phyloP scores from a whole-genome alignment of 2,888 invertebrate genomes.

The Myopa tessellatipennis region DNA sequence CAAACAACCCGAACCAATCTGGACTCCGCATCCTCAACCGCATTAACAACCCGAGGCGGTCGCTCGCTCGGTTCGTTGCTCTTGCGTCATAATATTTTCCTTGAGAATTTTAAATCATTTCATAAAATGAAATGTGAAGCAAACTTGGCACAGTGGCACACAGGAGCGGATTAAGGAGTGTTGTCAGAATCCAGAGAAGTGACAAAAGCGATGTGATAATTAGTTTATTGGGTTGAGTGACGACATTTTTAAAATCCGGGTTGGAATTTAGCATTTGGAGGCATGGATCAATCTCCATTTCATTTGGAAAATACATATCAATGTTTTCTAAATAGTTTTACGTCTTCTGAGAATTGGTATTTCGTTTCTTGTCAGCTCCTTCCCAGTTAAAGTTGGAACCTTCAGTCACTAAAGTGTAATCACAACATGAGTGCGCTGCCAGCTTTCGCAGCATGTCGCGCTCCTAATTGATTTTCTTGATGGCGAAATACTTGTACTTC shows the following conservation, averaged over 20 bases:
- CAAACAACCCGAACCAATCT: background rate
- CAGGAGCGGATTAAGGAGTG: background rate
- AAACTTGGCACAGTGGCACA: background rate
- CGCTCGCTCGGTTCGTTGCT: slow-evolving; percentile 21
- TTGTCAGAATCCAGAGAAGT: background rate
- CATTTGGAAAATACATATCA: too few species aligned
- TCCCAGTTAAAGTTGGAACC: too few species aligned
- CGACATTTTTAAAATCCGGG: too few species aligned
- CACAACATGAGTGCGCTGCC: background rate
- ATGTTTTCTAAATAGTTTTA: too few species aligned
- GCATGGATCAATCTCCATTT: too few species aligned
- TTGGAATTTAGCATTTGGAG: too few species aligned
- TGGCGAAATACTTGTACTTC: slow-evolving; percentile 9
- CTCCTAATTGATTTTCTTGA: slow-evolving; percentile 56
- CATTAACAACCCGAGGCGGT: slow-evolving; percentile 32
- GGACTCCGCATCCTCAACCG: background rate
- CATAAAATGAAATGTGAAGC: slow-evolving; percentile 19
- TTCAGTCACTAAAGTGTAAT: too few species aligned
- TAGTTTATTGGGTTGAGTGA: too few species aligned
- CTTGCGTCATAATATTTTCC: slow-evolving; percentile 39
- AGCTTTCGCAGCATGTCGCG: slow-evolving; percentile 59
- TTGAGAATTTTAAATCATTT: slow-evolving; percentile 36
- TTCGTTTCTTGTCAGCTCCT: too few species aligned
- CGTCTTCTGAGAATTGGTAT: too few species aligned
- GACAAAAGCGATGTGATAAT: too few species aligned